These are phyloP conservation scores for Rhinoptilus africanus DNA, from an alignment of 2,113 vertebrate genomes.

Conservation along the genomic window DNA sequence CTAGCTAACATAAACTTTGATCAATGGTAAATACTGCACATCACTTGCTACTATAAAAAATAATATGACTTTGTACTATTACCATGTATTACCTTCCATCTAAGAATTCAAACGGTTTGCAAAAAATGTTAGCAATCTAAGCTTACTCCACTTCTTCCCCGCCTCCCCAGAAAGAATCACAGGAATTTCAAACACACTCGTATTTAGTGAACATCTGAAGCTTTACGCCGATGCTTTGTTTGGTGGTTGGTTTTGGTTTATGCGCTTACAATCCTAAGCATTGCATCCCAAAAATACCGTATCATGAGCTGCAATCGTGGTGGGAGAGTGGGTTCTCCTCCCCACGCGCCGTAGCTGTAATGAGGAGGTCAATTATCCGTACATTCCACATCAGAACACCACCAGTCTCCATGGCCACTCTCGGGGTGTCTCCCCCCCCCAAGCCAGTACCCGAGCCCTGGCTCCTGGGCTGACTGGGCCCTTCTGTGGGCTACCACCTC, in stretches of 20 bases:
- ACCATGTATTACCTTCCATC: background rate
- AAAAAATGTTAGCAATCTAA: background rate
- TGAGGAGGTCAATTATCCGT: rapidly evolving
- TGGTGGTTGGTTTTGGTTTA: background rate
- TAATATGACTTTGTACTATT: background rate
- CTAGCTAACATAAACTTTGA: background rate
- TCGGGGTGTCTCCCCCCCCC: rapidly evolving
- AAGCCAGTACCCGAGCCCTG: rapidly evolving
- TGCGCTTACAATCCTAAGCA: background rate
- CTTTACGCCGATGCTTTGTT: no score
- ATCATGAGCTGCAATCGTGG: background rate
- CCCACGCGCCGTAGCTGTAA: rapidly evolving
- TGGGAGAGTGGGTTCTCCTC: rapidly evolving
- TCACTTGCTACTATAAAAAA: background rate
- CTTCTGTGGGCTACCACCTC: background rate
- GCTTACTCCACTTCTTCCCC: background rate
- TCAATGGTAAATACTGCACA: background rate
- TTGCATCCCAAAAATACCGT: background rate
- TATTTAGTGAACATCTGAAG: background rate
- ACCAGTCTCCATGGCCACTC: rapidly evolving
- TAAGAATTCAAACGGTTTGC: background rate
- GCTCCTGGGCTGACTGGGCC: background rate
- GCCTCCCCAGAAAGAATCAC: background rate
- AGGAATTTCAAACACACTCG: background rate
- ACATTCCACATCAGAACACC: rapidly evolving